Evolutionary conservation across 2,888 invertebrate genomes (phyloP).

Genomic region (Blera fallax): DNA sequence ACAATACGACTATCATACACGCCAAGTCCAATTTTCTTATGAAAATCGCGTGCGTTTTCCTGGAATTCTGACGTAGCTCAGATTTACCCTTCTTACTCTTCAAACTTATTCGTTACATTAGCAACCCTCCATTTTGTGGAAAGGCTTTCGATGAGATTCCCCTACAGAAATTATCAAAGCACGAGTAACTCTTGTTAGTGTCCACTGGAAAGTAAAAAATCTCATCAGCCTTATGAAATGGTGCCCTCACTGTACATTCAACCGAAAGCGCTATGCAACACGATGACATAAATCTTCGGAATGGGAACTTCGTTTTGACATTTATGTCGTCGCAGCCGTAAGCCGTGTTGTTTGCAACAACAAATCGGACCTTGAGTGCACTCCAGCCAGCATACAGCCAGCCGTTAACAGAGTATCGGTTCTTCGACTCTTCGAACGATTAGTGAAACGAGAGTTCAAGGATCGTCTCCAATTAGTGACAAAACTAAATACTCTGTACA

Average conservation of each 20-base stretch:
- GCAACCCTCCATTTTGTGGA: too few species aligned
- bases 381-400: too few species aligned
- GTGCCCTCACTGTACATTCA: not conserved
- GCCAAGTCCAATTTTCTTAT: too few species aligned
- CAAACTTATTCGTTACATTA: too few species aligned
- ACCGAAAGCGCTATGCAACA: not conserved
- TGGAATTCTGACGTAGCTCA: too few species aligned
- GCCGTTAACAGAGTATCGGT: not conserved
- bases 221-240: not conserved
- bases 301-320: slow-evolving; percentile 48
- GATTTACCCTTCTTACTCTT: too few species aligned
- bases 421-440: slow-evolving; percentile 32
- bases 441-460: slow-evolving; percentile 50
- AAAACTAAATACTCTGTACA: slow-evolving; percentile 44
- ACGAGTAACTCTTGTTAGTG: too few species aligned
- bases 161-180: too few species aligned
- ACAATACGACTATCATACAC: too few species aligned
- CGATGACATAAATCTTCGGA: slow-evolving; percentile 39
- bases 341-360: slow-evolving; percentile 32
- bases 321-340: slow-evolving; percentile 22
- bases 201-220: not conserved
- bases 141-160: too few species aligned
- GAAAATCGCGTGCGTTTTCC: too few species aligned
- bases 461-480: slow-evolving; percentile 69
- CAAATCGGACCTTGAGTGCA: slow-evolving; percentile 8